phyloP scores from a whole-genome alignment of 2,888 invertebrate genomes.

The Tuta absoluta region DNA sequence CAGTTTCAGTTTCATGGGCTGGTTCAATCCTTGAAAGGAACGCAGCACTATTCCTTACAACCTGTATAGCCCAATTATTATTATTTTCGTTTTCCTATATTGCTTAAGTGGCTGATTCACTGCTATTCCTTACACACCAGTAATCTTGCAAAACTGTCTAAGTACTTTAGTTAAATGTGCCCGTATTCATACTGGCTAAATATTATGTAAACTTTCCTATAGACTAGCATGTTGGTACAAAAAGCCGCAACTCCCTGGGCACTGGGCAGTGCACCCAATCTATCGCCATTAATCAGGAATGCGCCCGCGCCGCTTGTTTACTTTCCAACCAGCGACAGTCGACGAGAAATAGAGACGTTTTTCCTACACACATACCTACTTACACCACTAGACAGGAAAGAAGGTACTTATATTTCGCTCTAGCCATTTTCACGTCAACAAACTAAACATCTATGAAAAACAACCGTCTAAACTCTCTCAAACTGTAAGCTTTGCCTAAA shows the following conservation, averaged over 20 bases:
- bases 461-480: no score
- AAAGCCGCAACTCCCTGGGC: conserved; percentile 44
- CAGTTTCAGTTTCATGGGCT: no score
- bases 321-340: conserved; percentile 35
- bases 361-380: conserved; percentile 28
- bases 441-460: no score
- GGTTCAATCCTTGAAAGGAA: no score
- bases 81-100: no score
- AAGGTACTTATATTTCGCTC: no score
- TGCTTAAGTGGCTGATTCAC: no score
- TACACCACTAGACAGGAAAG: background rate
- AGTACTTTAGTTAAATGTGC: background rate
- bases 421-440: no score
- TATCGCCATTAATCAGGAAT: conserved; percentile 67
- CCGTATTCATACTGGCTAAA: background rate
- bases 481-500: no score
- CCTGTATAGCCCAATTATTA: no score
- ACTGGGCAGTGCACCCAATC: conserved; percentile 50
- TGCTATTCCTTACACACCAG: no score
- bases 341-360: conserved; percentile 41
- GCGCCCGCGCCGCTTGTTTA: conserved; percentile 45
- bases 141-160: background rate
- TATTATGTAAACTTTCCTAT: conserved; percentile 10
- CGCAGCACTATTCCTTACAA: no score
- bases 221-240: conserved; percentile 27